These are phyloP conservation scores for Incurvaria masculella DNA, from an alignment of 2,888 invertebrate genomes.

Conservation along the genomic window DNA sequence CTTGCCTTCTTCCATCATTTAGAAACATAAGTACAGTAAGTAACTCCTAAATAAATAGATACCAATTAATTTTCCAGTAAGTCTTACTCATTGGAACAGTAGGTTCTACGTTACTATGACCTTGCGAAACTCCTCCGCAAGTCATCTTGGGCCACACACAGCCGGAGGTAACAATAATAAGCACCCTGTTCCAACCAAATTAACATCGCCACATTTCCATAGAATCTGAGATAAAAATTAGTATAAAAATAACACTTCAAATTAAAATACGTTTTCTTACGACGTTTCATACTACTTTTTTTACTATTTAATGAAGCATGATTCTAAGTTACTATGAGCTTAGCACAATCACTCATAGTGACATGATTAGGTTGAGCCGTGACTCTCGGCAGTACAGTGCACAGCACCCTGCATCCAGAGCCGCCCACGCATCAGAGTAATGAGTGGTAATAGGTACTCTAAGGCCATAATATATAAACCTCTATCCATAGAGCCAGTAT, in stretches of 20 bases:
- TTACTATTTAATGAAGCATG: background rate
- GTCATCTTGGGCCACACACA: background rate
- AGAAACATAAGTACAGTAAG: too few relatives aligned
- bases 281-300: background rate
- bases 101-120: too few relatives aligned
- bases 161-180: background rate
- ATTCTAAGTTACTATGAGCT: conserved; percentile 40
- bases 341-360: conserved; percentile 57
- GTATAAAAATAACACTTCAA: background rate
- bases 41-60: conserved; percentile 12
- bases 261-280: too few relatives aligned
- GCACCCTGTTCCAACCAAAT: conserved; percentile 2
- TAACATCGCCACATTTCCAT: background rate
- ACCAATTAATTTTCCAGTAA: conserved; percentile 20
- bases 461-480: too few relatives aligned
- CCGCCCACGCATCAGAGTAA: too few relatives aligned
- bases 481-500: too few relatives aligned
- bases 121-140: too few relatives aligned
- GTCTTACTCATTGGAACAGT: conserved; percentile 20
- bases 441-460: too few relatives aligned
- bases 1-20: conserved; percentile 21
- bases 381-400: background rate
- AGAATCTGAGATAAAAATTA: background rate
- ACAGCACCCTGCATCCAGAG: background rate
- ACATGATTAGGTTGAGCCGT: conserved; percentile 19